Evolutionary conservation across 2,888 invertebrate species (phyloP).

Genomic region (Brachylomia viminalis): DNA sequence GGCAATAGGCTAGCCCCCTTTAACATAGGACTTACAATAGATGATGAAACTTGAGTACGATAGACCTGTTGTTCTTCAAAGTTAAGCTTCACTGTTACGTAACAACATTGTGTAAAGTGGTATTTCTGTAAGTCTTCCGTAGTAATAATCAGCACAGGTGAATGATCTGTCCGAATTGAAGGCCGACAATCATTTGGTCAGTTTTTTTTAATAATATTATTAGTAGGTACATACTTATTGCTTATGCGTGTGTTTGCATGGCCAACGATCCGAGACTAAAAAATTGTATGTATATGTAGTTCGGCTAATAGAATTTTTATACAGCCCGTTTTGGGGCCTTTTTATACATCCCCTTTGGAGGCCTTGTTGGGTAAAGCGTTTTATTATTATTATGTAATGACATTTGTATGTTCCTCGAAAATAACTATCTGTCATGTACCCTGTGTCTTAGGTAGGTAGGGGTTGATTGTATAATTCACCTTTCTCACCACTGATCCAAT

Average conservation of each 20-base stretch:
- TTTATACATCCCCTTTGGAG: constrained; percentile 66
- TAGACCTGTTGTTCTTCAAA: too few species aligned
- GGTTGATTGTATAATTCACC: not conserved
- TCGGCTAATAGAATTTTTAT: constrained; percentile 63
- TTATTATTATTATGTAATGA: constrained; percentile 55
- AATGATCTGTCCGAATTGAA: constrained; percentile 86
- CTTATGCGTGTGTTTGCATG: constrained; percentile 77
- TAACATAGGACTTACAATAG: too few species aligned
- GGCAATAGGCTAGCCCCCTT: not conserved
- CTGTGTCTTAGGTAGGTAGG: not conserved
- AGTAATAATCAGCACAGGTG: constrained; percentile 78
- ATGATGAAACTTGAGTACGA: not conserved
- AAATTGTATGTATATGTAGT: constrained; percentile 69
- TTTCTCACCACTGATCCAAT: not conserved
- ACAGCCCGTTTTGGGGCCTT: constrained; percentile 67
- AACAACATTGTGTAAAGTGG: constrained; percentile 37
- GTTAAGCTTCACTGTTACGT: not conserved
- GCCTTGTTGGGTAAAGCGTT: constrained; percentile 67
- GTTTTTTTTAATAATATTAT: constrained; percentile 80
- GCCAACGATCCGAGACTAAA: constrained; percentile 79
- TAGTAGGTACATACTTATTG: constrained; percentile 75
- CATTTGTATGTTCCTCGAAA: constrained; percentile 6
- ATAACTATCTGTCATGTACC: not conserved
- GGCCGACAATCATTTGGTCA: constrained; percentile 85
- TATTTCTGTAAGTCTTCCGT: constrained; percentile 41